Percentiles rank a stretch among this genome's conserved stretches.
phyloP scores from a whole-genome alignment of 2,888 invertebrate species.

The Papilio elwesi region DNA sequence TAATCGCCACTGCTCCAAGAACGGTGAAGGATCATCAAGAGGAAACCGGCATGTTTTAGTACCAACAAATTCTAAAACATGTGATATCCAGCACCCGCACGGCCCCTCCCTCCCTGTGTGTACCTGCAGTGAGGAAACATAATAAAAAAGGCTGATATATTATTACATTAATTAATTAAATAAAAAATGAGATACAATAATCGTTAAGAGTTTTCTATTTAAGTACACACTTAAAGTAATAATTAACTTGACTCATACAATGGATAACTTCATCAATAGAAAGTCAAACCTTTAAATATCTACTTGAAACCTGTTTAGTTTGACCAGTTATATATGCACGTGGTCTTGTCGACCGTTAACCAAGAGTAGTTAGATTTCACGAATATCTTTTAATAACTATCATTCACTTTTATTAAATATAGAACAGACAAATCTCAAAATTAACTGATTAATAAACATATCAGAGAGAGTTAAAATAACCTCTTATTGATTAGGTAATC shows the following conservation, averaged over 20 bases:
- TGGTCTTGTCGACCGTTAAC: constrained; percentile 49
- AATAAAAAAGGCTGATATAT: too few species aligned
- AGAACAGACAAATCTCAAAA: constrained; percentile 64
- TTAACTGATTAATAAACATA: constrained; percentile 61
- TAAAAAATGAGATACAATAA: too few species aligned
- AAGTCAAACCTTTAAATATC: constrained; percentile 63
- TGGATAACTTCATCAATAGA: constrained; percentile 65
- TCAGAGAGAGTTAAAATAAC: constrained; percentile 57
- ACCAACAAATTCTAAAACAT: too few species aligned
- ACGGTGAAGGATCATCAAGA: too few species aligned
- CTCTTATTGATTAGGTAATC: constrained; percentile 39
- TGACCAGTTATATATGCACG: constrained; percentile 47
- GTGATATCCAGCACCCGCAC: too few species aligned
- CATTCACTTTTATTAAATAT: constrained; percentile 59
- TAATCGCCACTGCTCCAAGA: too few species aligned
- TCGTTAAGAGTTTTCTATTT: background rate
- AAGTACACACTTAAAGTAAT: constrained; percentile 35
- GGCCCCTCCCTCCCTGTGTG: too few species aligned
- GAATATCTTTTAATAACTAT: constrained; percentile 53
- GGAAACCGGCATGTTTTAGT: too few species aligned
- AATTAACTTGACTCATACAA: constrained; percentile 62
- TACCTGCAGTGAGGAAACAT: too few species aligned
- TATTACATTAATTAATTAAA: too few species aligned
- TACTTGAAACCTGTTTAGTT: constrained; percentile 63
- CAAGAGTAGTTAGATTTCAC: constrained; percentile 54